Conservation (phyloP, 1,140 invertebrate species). For the Lepidotrigona ventralis region DNA sequence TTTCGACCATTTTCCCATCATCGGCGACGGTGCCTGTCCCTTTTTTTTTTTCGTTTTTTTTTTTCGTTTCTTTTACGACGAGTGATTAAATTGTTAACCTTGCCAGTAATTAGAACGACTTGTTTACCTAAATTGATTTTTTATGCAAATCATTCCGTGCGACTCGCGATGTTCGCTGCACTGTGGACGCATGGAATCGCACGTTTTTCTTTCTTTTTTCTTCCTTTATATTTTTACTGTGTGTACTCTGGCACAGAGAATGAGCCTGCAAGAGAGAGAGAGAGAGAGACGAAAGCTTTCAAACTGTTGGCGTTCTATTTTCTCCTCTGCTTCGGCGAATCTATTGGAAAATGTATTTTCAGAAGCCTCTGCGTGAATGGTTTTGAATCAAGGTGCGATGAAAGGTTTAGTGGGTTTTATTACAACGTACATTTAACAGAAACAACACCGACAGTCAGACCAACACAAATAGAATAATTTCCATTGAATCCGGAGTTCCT, state of each 20-base stretch:
- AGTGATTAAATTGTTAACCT: neutral
- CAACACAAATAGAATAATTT: neutral
- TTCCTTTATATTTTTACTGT: neutral
- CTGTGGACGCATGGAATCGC: neutral
- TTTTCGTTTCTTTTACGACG: neutral
- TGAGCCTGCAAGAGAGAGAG: too few relatives aligned
- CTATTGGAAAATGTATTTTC: constrained; percentile 29
- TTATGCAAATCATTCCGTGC: constrained; percentile 1
- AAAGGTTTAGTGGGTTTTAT: neutral
- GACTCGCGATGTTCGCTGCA: neutral
- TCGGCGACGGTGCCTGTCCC: neutral
- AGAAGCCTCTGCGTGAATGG: constrained; percentile 8
- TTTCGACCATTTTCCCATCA: neutral
- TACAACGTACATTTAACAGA: neutral
- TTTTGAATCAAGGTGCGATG: neutral
- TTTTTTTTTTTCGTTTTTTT: too few relatives aligned
- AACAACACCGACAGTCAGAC: neutral
- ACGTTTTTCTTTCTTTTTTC: neutral
- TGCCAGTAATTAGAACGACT: neutral
- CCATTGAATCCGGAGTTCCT: neutral
- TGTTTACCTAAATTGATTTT: neutral
- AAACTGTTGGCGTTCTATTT: constrained; percentile 14
- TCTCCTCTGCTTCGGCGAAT: constrained; percentile 16
- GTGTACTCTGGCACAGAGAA: neutral
- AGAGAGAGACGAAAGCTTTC: neutral